phyloP scores from a whole-genome alignment of 2,797 vertebrate species.

The Pangasius sanitwongsei region DNA sequence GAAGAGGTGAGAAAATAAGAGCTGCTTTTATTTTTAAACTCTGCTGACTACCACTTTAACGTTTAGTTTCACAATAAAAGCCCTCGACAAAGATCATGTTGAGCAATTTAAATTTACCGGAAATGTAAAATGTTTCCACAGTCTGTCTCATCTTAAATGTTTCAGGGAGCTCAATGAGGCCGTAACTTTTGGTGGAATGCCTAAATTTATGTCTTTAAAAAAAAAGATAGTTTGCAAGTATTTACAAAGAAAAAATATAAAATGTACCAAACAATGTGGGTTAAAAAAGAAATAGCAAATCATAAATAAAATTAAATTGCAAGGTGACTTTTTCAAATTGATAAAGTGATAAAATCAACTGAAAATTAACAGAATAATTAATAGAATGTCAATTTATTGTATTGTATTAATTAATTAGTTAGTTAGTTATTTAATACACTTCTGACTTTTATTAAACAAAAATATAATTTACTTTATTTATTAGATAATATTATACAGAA shows the following conservation, averaged over 20 bases:
- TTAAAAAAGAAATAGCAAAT: background rate
- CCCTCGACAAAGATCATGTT: background rate
- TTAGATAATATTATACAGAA: background rate
- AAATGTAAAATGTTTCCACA: background rate
- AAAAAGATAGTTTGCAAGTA: background rate
- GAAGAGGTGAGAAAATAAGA: slow-evolving; percentile 82
- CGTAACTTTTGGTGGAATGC: background rate
- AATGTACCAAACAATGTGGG: background rate
- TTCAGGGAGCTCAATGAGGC: background rate
- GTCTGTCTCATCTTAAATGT: background rate
- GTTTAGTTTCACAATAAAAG: background rate
- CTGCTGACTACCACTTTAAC: background rate
- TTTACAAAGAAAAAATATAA: background rate
- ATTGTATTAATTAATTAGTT: background rate
- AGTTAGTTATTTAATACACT: background rate
- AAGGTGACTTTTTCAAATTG: background rate
- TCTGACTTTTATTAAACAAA: background rate
- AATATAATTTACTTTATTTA: background rate
- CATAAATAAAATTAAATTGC: background rate
- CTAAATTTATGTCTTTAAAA: background rate
- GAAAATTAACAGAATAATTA: background rate
- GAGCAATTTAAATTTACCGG: background rate
- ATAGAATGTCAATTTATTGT: background rate
- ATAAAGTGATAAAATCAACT: background rate
- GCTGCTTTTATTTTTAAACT: background rate